phyloP scores from a whole-genome alignment of 2,113 vertebrate species.

The Varanus salvator region DNA sequence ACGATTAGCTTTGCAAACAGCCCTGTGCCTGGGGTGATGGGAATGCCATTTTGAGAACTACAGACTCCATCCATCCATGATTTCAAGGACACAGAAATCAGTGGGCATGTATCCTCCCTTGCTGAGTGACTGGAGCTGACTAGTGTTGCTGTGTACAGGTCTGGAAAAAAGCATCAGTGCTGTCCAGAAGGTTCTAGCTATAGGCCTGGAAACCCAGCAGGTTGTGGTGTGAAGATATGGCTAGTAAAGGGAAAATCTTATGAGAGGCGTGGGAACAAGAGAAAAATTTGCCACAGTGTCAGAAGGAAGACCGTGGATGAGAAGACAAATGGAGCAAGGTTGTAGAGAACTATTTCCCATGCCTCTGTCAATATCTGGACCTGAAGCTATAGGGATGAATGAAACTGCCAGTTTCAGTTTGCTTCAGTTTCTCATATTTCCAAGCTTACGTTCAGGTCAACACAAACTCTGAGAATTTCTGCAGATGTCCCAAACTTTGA shows the following conservation, averaged over 20 bases:
- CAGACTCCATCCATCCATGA: conserved; percentile 42
- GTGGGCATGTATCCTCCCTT: background rate
- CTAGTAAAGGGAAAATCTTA: background rate
- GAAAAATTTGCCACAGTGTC: background rate
- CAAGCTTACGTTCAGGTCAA: too few species aligned
- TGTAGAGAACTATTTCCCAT: background rate
- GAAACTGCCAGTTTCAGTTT: background rate
- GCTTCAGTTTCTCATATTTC: too few species aligned
- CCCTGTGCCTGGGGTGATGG: conserved; percentile 63
- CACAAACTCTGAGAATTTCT: too few species aligned
- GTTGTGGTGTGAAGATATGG: background rate
- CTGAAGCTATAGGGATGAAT: background rate
- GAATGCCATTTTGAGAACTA: conserved; percentile 66
- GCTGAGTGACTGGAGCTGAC: background rate
- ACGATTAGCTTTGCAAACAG: conserved; percentile 69
- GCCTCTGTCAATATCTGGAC: background rate
- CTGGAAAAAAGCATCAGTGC: background rate
- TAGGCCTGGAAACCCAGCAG: background rate
- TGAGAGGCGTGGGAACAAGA: background rate
- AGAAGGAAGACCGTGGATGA: background rate
- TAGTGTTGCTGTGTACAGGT: background rate
- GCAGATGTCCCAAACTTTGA: too few species aligned
- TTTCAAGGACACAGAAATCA: conserved; percentile 3
- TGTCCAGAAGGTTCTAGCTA: background rate
- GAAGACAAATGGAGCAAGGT: background rate